Evolutionary conservation across 1,140 invertebrate species (phyloP), one percentile per base, ranked within the genome.

Genomic region (Drosophila littoralis): DNA sequence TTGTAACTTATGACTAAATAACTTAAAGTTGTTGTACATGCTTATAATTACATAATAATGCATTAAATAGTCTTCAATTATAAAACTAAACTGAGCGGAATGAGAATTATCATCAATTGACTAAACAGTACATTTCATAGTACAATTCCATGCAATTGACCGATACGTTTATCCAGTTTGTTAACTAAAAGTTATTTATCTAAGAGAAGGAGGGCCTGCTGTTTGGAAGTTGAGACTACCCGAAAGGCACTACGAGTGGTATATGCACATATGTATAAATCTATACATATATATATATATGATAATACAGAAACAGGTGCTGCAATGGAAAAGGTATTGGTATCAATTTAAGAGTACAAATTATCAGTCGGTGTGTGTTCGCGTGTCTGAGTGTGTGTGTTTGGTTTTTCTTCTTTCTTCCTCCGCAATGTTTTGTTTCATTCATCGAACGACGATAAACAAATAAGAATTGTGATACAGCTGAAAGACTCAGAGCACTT

Each of bases 11-110:
- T 68, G 12, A 80, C 79, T 88, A 89, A 76, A 79, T 86, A 85
- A 86, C 83, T 86, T 88, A 86, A 66, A 75, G 48, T 68, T 61
- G 68, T 70, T 82, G 75, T 77, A 69, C 54, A 83, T 74, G 65
- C 83, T 83, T 83, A 86, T 28, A 83, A 79, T 70, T 86, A 89
- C 61, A 88, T 71, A 86, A 86, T 82, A 85, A 86, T 82, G 77
- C 65, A 72, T 84, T 54, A 75, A 75, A 71, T 77, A 84, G 81
- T 84, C 77, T 84, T 82, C 71, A 65, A 79, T 88, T 77, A 79
- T 85, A 80, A 83, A 75, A 61, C 60, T 72, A 22, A 68, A 58
- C 65, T 82, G 79, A 79, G 77, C 83, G 83, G 83, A 86, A 86
- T 86, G 78, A 81, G 77, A 68, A 82, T 68, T 61, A 80, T 73